Percentiles rank a stretch among this genome's conserved stretches.
These are phyloP conservation scores for Uloborus diversus DNA, from an alignment of 1,140 invertebrate species.

Conservation along the genomic window DNA sequence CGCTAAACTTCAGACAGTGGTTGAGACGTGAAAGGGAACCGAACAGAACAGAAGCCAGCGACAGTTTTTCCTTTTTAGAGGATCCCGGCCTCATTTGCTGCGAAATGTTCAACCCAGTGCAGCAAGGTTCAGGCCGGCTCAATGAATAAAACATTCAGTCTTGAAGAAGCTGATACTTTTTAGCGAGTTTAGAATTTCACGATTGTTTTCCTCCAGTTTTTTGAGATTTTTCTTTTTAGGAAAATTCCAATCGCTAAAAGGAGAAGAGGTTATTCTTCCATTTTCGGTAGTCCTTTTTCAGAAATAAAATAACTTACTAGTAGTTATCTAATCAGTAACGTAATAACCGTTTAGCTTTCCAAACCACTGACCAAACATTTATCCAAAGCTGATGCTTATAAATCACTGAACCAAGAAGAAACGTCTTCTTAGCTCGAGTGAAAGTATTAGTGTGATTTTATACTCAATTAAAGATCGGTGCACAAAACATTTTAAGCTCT, in stretches of 20 bases:
- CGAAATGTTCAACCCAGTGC: slow-evolving; percentile 8
- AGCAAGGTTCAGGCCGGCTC: slow-evolving; percentile 9
- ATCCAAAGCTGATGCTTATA: not conserved
- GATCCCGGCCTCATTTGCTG: slow-evolving; percentile 37
- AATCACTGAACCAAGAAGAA: not conserved
- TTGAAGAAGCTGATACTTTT: slow-evolving; percentile 46
- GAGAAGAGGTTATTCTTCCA: not conserved
- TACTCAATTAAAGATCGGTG: no score
- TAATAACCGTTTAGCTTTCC: not conserved
- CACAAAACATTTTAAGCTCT: no score
- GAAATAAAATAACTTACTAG: not conserved
- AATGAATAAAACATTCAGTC: slow-evolving; percentile 49
- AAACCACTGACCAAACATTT: not conserved
- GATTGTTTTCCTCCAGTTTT: slow-evolving; percentile 46
- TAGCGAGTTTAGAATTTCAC: slow-evolving; percentile 49
- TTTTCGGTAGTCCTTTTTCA: no score
- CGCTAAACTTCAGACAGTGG: slow-evolving; percentile 27
- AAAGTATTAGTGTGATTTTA: no score
- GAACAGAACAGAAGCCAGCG: not conserved
- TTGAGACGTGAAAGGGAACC: slow-evolving; percentile 23
- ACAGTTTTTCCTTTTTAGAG: not conserved
- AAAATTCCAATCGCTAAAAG: no score
- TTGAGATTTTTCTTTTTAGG: slow-evolving; percentile 22
- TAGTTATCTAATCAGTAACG: not conserved
- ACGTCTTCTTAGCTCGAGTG: not conserved